Conservation (phyloP, 1,140 invertebrate species). For the Panulirus ornatus region DNA sequence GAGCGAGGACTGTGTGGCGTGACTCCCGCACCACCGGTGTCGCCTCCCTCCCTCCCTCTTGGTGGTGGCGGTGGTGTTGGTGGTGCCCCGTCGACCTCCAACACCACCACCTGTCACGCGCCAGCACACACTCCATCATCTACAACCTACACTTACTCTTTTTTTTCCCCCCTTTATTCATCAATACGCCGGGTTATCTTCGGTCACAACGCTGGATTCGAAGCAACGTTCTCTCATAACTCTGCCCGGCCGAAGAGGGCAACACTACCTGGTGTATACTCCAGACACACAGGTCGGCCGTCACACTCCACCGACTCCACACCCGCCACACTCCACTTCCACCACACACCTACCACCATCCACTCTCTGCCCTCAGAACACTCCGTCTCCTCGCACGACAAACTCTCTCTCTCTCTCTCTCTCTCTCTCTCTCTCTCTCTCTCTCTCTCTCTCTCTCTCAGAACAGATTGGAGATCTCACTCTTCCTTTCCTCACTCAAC, state of each 20-base stretch:
- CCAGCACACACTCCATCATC: not conserved
- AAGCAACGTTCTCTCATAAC: too few relatives aligned
- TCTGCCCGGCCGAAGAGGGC: too few relatives aligned
- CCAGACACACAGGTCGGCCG: not conserved
- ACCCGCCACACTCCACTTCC: constrained; percentile 8
- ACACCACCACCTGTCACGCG: not conserved
- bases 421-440: not conserved
- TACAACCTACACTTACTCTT: not conserved
- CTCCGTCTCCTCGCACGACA: not conserved
- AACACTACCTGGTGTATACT: not conserved
- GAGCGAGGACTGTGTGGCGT: constrained; percentile 26
- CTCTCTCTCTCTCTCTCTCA: not conserved
- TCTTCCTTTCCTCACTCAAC: not conserved
- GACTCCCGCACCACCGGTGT: not conserved
- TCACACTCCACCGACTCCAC: not conserved
- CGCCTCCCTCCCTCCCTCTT: not conserved
- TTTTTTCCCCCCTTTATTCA: not conserved
- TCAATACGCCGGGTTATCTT: too few relatives aligned
- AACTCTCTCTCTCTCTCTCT: not conserved
- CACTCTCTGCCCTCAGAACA: not conserved
- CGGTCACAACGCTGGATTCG: too few relatives aligned
- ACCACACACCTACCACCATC: not conserved
- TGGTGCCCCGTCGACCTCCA: not conserved
- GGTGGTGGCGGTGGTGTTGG: not conserved
- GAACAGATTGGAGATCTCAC: not conserved